Percentiles rank a stretch among this genome's conserved stretches.
Evolutionary conservation across 2,113 vertebrate species (phyloP).

Genomic region (Lethenteron camtschaticum): DNA sequence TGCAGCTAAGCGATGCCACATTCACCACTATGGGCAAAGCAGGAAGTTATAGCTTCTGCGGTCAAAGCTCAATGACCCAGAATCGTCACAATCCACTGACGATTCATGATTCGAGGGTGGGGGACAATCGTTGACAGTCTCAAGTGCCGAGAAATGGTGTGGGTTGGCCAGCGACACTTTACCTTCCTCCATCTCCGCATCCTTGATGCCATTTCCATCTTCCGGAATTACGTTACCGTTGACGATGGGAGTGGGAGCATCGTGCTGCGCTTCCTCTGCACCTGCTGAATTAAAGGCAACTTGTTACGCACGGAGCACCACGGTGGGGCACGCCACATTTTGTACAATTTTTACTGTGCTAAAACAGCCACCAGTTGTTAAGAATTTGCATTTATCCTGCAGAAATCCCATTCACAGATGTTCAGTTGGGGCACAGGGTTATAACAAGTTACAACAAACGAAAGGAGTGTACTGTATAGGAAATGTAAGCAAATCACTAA

Average conservation of each 20-base stretch:
- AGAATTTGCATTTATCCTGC: not conserved
- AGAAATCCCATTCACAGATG: not conserved
- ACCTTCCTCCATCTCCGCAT: constrained; percentile 99
- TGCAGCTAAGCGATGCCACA: not conserved
- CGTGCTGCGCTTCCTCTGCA: constrained; percentile 1
- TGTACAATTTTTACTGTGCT: not conserved
- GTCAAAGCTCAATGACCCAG: not conserved
- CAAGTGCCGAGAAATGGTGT: too few species aligned
- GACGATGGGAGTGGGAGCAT: constrained; percentile 74
- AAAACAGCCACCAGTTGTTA: not conserved
- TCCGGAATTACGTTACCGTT: constrained; percentile 95
- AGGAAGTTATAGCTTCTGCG: not conserved
- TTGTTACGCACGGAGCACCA: not conserved
- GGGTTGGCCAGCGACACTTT: constrained; percentile 14
- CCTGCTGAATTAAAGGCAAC: not conserved
- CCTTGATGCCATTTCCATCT: constrained; percentile 81
- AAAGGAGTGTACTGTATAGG: too few species aligned
- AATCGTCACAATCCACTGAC: not conserved
- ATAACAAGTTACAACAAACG: not conserved
- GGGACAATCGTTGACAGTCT: not conserved
- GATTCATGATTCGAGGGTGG: not conserved
- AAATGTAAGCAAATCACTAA: too few species aligned
- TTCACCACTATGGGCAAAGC: not conserved
- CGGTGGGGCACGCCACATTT: not conserved
- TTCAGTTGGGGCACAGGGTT: not conserved